These are phyloP conservation scores for Drosophila busckii DNA, from an alignment of 1,140 invertebrate species.

Conservation along the genomic window DNA sequence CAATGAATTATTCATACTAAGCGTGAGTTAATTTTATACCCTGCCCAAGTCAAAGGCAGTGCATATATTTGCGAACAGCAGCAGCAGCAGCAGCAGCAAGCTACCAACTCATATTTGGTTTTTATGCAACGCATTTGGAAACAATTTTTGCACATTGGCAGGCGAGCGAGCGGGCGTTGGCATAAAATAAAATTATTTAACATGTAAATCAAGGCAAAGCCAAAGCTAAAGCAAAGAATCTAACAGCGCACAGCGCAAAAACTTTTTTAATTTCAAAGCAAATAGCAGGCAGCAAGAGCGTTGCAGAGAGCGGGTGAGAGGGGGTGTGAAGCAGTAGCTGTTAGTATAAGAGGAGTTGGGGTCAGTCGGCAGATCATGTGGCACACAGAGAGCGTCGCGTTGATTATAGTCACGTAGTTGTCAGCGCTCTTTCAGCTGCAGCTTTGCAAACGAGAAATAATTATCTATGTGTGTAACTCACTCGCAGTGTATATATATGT, in stretches of 20 bases:
- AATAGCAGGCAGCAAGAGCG: constrained; percentile 28
- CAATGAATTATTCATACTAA: no score
- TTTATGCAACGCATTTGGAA: constrained; percentile 57
- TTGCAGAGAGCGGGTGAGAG: neutral
- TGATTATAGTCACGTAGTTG: constrained; percentile 75
- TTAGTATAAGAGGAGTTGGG: neutral
- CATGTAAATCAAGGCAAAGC: constrained; percentile 66
- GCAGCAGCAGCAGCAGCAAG: constrained; percentile 17
- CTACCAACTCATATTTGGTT: constrained; percentile 57
- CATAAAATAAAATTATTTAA: constrained; percentile 61
- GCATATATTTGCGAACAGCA: constrained; percentile 51
- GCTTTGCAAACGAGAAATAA: constrained; percentile 41
- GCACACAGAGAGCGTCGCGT: constrained; percentile 38
- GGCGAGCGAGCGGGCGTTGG: constrained; percentile 8
- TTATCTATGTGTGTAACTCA: constrained; percentile 41
- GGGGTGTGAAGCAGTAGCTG: neutral
- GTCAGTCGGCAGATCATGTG: constrained; percentile 44
- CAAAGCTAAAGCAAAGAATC: constrained; percentile 43
- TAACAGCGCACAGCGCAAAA: constrained; percentile 61
- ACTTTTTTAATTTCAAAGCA: constrained; percentile 77
- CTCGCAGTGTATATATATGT: neutral
- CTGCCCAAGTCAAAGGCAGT: constrained; percentile 14
- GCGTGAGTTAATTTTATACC: constrained; percentile 32
- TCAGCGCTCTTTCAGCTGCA: constrained; percentile 34
- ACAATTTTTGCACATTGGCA: constrained; percentile 36